phyloP scores from a whole-genome alignment of 2,113 vertebrate genomes.

The Apodemus speciosus region DNA sequence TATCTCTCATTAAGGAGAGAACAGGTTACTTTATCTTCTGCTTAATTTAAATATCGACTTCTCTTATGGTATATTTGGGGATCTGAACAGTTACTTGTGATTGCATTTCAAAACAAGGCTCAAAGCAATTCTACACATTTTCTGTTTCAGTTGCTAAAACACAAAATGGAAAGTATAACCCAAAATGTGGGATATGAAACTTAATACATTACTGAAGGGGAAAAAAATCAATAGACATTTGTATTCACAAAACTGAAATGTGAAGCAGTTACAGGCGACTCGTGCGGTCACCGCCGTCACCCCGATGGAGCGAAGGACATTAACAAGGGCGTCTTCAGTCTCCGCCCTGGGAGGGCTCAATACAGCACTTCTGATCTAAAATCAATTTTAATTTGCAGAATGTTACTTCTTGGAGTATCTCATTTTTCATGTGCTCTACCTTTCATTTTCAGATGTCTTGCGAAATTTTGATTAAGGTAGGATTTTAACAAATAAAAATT shows the following conservation, averaged over 20 bases:
- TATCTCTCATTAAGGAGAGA: slow-evolving; percentile 29
- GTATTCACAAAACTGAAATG: slow-evolving; percentile 53
- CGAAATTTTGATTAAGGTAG: slow-evolving; percentile 42
- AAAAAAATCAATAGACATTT: slow-evolving; percentile 40
- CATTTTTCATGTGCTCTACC: slow-evolving; percentile 8
- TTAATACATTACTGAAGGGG: neutral
- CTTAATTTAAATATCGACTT: slow-evolving; percentile 6
- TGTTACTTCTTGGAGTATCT: slow-evolving; percentile 38
- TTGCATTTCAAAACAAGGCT: slow-evolving; percentile 43
- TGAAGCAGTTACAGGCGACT: slow-evolving; percentile 22
- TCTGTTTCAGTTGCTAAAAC: slow-evolving; percentile 36
- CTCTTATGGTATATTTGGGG: slow-evolving; percentile 20
- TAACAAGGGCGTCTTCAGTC: neutral
- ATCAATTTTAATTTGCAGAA: slow-evolving; percentile 55
- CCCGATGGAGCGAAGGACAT: neutral
- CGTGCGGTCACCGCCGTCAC: neutral
- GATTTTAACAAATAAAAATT: slow-evolving; percentile 51
- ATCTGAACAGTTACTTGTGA: neutral
- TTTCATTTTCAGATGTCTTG: slow-evolving; percentile 41
- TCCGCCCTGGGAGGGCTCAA: neutral
- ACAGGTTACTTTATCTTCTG: neutral
- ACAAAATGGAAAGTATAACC: slow-evolving; percentile 48
- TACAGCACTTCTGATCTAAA: slow-evolving; percentile 28
- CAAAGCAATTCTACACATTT: slow-evolving; percentile 8
- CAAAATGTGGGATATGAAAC: neutral